phyloP scores from a whole-genome alignment of 2,797 vertebrate genomes.

The Serranus cabrilla region DNA sequence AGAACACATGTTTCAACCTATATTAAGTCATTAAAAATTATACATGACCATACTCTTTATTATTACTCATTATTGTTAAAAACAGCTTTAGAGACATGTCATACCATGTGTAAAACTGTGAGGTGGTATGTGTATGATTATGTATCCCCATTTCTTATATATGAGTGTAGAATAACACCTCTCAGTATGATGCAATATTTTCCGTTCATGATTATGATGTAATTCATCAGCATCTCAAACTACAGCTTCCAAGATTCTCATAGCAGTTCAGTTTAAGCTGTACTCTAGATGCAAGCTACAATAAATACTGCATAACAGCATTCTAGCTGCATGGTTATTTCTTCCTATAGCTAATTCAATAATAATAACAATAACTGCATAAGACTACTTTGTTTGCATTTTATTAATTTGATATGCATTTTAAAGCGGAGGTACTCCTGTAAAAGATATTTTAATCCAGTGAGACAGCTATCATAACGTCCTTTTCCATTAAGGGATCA shows the following conservation, averaged over 20 bases:
- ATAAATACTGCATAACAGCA: not conserved
- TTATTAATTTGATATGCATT: not conserved
- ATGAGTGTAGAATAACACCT: not conserved
- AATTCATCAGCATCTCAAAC: not conserved
- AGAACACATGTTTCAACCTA: constrained; percentile 21
- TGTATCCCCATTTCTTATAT: not conserved
- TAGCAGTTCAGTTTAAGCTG: not conserved
- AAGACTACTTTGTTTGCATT: not conserved
- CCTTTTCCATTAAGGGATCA: not conserved
- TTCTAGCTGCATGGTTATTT: not conserved
- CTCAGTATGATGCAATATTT: not conserved
- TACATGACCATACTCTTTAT: not conserved
- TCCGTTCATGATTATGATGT: too few relatives aligned
- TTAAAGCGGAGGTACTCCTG: not conserved
- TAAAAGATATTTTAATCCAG: not conserved
- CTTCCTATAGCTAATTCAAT: not conserved
- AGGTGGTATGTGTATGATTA: not conserved
- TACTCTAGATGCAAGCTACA: not conserved
- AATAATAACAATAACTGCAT: not conserved
- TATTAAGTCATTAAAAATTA: constrained; percentile 36
- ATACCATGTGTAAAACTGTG: not conserved
- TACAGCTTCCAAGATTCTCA: not conserved
- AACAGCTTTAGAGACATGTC: not conserved
- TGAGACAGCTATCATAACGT: not conserved
- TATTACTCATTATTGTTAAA: not conserved